Evolutionary conservation across 2,888 invertebrate genomes (phyloP).

Genomic region (Lochmaea capreae): DNA sequence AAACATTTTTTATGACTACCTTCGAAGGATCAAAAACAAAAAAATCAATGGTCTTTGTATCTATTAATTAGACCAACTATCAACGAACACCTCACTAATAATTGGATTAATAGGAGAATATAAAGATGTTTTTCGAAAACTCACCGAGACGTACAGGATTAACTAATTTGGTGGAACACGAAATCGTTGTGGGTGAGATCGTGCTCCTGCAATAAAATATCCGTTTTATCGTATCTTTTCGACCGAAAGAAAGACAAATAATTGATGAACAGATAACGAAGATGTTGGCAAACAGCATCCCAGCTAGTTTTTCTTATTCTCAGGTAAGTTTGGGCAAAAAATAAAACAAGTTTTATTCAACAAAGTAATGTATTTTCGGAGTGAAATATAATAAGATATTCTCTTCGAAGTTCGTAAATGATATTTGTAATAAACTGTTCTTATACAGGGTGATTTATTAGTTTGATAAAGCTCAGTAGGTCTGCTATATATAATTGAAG

Average conservation of each 20-base stretch:
- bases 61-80: constrained; percentile 3
- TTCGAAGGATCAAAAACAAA: background rate
- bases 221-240: constrained; percentile 30
- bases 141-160: constrained; percentile 27
- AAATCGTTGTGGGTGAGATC: constrained; percentile 35
- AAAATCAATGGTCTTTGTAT: background rate
- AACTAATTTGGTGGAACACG: constrained; percentile 35
- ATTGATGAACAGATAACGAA: constrained; percentile 35
- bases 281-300: constrained; percentile 28
- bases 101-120: constrained; percentile 33
- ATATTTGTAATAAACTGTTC: too few species aligned
- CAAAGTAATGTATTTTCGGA: background rate
- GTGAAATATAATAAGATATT: background rate
- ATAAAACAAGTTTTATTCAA: background rate
- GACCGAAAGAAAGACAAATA: constrained; percentile 35
- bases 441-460: too few species aligned
- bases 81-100: constrained; percentile 27
- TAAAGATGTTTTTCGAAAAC: constrained; percentile 31
- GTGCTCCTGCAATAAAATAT: constrained; percentile 35
- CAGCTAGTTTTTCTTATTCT: background rate
- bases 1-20: too few species aligned
- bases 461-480: too few species aligned
- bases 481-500: too few species aligned
- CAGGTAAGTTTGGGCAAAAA: constrained; percentile 2
- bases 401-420: background rate